Base-by-base conservation (phyloP, 2,888 invertebrate species). In the Aphidoletes aphidimyza region DNA sequence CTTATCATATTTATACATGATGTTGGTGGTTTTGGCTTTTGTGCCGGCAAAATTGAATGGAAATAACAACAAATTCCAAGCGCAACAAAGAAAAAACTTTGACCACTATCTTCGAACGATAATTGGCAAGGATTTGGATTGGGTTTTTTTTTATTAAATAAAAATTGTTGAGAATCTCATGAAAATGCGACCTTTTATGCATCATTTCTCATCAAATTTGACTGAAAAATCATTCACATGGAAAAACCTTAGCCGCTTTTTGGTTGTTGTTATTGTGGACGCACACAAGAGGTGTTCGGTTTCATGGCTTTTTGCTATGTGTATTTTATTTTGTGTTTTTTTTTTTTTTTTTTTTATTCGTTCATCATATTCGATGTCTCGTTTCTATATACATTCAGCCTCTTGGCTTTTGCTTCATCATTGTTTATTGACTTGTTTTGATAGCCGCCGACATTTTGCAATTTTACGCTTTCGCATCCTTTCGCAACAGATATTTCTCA, bases 161-260 rank as follows among this genome's bases (percentile, higher is more conserved):
- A n/a, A n/a, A n/a, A n/a, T n/a, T n/a, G n/a, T n/a, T n/a, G n/a
- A n/a, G n/a, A n/a, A 42, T 47, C 17, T 47, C 17, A 2, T 54
- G 36, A 78, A 78, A 78, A 34, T 78, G 36, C 17, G 78, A 78
- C 78, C 78, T 78, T 78, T 78, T 78, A 78, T 78, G 78, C 78
- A 78, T 78, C 34, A 78, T 36, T 78, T 78, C 78, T 36, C 78
- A 54, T 78, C 78, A 78, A 6, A 36, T 78, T 78, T n/a, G 54
- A 8, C 3, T 14, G 78, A 36, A n/a, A n/a, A n/a, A n/a, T 36
- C 36, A 17, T 78, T 36, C 78, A 78, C n/a, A 34, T 78, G 78
- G 26, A 26, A 26, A 54, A 54, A 22, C 2, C 3, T 3, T 22
- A 26, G 54, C 2, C n/a, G n/a, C n/a, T 26, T 54, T 54, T 54